Conservation (phyloP, 2,888 invertebrate species). For the Dryomyza anilis region DNA sequence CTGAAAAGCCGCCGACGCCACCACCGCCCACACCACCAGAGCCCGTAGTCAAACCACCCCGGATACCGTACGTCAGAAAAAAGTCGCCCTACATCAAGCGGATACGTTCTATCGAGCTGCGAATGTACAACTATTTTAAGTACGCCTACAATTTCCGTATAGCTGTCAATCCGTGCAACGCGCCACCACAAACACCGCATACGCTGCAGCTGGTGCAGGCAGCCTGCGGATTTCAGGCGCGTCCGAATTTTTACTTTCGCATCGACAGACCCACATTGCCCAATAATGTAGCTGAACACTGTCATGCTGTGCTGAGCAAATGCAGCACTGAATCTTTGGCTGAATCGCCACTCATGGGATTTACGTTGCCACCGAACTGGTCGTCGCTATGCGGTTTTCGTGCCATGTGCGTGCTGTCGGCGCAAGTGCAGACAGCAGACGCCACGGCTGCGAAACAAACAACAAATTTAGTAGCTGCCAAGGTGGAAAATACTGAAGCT, state of each 20-base stretch:
- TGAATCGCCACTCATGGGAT: not conserved
- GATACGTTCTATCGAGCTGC: slow-evolving; percentile 34
- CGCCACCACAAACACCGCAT: slow-evolving; percentile 5
- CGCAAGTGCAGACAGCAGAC: slow-evolving; percentile 1
- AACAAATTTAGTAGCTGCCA: not conserved
- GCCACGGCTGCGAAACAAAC: not conserved
- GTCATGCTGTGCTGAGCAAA: not conserved
- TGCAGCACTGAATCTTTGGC: not conserved
- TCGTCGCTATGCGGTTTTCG: slow-evolving; percentile 53
- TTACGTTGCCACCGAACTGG: slow-evolving; percentile 51
- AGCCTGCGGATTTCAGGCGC: slow-evolving; percentile 35
- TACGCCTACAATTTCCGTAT: slow-evolving; percentile 51
- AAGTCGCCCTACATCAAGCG: too few relatives aligned
- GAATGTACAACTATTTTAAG: slow-evolving; percentile 50
- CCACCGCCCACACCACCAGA: too few relatives aligned
- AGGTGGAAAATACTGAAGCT: slow-evolving; percentile 26
- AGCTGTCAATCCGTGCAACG: slow-evolving; percentile 31
- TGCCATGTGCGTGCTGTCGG: slow-evolving; percentile 48
- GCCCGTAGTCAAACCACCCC: too few relatives aligned
- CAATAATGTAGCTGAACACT: slow-evolving; percentile 1
- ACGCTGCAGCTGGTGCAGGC: slow-evolving; percentile 24
- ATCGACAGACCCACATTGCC: too few relatives aligned
- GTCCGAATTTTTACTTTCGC: too few relatives aligned
- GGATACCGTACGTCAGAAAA: not conserved
- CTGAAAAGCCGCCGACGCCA: too few relatives aligned